These are phyloP conservation scores for Macaria notata DNA, from an alignment of 2,888 invertebrate species.

Conservation along the genomic window DNA sequence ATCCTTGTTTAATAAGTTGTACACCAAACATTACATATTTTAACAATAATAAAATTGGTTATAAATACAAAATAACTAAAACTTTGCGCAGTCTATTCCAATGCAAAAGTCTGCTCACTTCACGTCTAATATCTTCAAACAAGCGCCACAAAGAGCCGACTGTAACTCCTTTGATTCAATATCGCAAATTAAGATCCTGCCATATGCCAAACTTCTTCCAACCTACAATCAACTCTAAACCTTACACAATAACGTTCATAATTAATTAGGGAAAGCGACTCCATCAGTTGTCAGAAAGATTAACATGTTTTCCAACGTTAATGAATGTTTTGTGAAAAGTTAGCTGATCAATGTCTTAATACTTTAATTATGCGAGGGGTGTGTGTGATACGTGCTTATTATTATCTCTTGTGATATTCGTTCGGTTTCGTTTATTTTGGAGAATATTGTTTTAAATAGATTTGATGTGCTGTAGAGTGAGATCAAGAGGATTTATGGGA, in stretches of 20 bases:
- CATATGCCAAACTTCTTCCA: conserved; percentile 14
- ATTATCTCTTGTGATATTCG: background rate
- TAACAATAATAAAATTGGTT: no score
- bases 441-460: no score
- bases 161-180: conserved; percentile 35
- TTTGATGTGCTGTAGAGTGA: no score
- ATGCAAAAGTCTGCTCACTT: conserved; percentile 8
- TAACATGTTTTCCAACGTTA: conserved; percentile 22
- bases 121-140: conserved; percentile 30
- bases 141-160: conserved; percentile 31
- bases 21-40: no score
- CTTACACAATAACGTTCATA: background rate
- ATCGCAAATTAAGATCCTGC: conserved; percentile 34
- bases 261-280: background rate
- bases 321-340: conserved; percentile 24
- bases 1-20: no score
- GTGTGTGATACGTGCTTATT: background rate
- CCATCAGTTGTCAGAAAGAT: conserved; percentile 20
- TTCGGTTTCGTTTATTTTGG: no score
- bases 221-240: conserved; percentile 3
- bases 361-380: conserved; percentile 7
- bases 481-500: no score
- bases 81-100: no score
- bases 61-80: no score
- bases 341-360: conserved; percentile 16